A percentile compares a stretch with the other conserved stretches of the same genome.
Evolutionary conservation across 2,113 vertebrate species (phyloP).

Genomic region (Nibea coibor): DNA sequence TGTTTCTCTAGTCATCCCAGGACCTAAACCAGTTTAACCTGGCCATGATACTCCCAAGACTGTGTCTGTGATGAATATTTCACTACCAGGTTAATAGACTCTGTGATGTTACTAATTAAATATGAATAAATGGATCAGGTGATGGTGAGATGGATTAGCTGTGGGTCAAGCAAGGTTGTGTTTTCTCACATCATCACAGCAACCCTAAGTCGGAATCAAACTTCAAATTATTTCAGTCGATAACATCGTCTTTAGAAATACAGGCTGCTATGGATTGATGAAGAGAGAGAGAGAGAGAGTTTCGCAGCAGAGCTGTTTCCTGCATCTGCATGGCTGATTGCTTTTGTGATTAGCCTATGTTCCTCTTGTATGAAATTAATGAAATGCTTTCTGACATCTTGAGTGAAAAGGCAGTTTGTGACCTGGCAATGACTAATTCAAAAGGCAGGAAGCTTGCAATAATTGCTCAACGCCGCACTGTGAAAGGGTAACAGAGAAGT

Average conservation of each 20-base stretch:
- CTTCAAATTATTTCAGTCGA: conserved; percentile 40
- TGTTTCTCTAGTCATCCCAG: conserved; percentile 1
- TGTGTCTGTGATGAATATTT: conserved; percentile 62
- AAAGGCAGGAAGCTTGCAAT: conserved; percentile 54
- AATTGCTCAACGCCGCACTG: conserved; percentile 52
- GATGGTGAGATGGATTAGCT: conserved; percentile 19
- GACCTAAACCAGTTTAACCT: conserved; percentile 36
- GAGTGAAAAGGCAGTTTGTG: conserved; percentile 55
- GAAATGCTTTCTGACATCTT: conserved; percentile 61
- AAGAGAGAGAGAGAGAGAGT: neutral
- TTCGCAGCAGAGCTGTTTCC: conserved; percentile 28
- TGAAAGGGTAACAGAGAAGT: conserved; percentile 40
- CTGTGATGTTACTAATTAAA: conserved; percentile 62
- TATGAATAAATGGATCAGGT: conserved; percentile 55
- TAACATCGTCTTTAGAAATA: conserved; percentile 28
- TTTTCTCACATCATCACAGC: conserved; percentile 23
- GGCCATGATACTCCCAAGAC: conserved; percentile 28
- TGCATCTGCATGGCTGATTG: conserved; percentile 44
- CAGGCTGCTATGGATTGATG: neutral
- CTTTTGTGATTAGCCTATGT: conserved; percentile 41
- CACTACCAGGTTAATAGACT: conserved; percentile 63
- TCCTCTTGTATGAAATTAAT: conserved; percentile 57
- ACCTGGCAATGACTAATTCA: conserved; percentile 61
- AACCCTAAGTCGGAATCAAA: conserved; percentile 20
- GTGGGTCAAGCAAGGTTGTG: neutral